phyloP scores from a whole-genome alignment of 1,140 invertebrate genomes.

The Prorops nasuta region DNA sequence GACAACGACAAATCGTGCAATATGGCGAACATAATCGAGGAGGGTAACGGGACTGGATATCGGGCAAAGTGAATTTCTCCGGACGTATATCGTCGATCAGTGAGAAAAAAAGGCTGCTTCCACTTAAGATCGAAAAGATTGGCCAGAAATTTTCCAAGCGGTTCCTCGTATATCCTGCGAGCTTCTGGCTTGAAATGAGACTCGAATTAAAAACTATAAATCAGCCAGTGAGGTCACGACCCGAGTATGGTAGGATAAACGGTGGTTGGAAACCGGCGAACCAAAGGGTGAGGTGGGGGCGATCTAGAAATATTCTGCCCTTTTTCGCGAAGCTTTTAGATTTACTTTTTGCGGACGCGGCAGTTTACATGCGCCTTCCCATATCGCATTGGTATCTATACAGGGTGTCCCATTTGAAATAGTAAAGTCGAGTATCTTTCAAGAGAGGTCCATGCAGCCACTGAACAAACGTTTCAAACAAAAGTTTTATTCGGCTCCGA shows the following conservation, averaged over 20 bases:
- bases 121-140: conserved; percentile 44
- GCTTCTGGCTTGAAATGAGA: conserved; percentile 36
- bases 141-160: conserved; percentile 34
- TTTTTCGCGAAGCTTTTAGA: not conserved
- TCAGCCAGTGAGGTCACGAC: conserved; percentile 37
- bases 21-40: conserved; percentile 17
- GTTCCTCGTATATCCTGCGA: conserved; percentile 8
- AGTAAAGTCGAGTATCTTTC: no score
- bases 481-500: no score
- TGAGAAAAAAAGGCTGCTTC: conserved; percentile 20
- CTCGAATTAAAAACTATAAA: conserved; percentile 52
- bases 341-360: conserved; percentile 9
- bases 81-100: not conserved
- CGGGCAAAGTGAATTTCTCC: conserved; percentile 22
- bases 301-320: conserved; percentile 25
- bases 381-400: no score
- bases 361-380: conserved; percentile 25
- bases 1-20: no score
- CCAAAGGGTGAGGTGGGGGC: conserved; percentile 10
- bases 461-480: conserved; percentile 13
- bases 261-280: conserved; percentile 5
- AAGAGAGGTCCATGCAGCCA: no score
- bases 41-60: conserved; percentile 19
- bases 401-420: no score
- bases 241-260: conserved; percentile 3